These are phyloP conservation scores for Microhierax caerulescens DNA, from an alignment of 2,797 vertebrate species.

Conservation along the genomic window DNA sequence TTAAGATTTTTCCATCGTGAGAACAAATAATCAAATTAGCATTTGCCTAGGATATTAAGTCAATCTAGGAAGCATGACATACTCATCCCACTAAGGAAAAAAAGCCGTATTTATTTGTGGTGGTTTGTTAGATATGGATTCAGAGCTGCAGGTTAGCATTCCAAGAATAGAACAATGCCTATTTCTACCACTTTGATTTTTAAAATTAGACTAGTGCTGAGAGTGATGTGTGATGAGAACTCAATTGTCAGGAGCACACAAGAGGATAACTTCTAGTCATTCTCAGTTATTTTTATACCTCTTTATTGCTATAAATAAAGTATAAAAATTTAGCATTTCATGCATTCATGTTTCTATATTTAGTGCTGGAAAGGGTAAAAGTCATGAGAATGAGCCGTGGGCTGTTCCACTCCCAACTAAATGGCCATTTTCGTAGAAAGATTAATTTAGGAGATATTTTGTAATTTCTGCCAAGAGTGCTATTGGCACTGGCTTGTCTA, in stretches of 20 bases:
- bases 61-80: background rate
- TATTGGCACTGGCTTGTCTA: background rate
- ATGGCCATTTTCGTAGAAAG: fast-evolving
- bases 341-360: background rate
- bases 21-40: background rate
- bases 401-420: background rate
- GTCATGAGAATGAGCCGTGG: background rate
- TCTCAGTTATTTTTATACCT: background rate
- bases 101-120: background rate
- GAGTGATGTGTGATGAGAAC: background rate
- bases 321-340: background rate
- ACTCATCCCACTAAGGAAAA: background rate
- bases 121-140: background rate
- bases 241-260: background rate
- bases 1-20: background rate
- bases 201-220: background rate
- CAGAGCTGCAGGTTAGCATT: background rate
- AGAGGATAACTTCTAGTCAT: background rate
- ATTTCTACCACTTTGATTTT: background rate
- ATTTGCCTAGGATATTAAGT: background rate
- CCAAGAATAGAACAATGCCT: background rate
- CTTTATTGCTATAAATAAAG: background rate
- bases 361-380: background rate
- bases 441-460: background rate
- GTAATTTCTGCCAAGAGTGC: background rate